Percentiles rank a stretch among this genome's conserved stretches.
These are phyloP conservation scores for Dryocosmus kuriphilus DNA, from an alignment of 2,888 invertebrate genomes.

Conservation along the genomic window DNA sequence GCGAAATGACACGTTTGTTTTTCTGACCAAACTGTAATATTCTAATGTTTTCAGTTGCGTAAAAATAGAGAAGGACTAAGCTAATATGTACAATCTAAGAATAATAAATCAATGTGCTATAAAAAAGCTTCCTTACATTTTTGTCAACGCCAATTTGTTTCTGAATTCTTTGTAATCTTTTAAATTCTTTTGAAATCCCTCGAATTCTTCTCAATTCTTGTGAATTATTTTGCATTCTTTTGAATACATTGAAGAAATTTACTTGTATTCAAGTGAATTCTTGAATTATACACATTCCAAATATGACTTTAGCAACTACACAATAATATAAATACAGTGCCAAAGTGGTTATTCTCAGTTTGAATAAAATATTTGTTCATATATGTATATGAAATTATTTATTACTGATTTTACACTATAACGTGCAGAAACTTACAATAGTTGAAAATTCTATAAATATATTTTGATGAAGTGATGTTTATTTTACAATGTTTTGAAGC, in stretches of 20 bases:
- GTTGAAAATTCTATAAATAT: constrained; percentile 1
- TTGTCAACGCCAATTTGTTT: not conserved
- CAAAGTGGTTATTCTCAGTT: no score
- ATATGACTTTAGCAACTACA: no score
- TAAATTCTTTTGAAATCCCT: no score
- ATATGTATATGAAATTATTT: not conserved
- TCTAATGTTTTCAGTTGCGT: constrained; percentile 75
- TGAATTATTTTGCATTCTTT: no score
- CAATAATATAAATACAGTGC: no score
- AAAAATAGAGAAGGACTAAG: constrained; percentile 73
- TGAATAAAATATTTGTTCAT: not conserved
- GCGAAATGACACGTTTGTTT: constrained; percentile 70
- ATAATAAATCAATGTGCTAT: constrained; percentile 77
- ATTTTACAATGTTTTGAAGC: not conserved
- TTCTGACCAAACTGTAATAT: constrained; percentile 73
- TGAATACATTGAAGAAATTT: no score
- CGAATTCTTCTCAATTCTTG: no score
- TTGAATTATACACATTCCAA: no score
- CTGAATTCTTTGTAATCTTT: no score
- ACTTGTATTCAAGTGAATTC: no score
- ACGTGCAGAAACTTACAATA: not conserved
- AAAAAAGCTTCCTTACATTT: constrained; percentile 43
- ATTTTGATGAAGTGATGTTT: constrained; percentile 1
- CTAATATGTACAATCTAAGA: constrained; percentile 75
- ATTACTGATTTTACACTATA: constrained; percentile 1